Conservation (phyloP, 37 sponge, comb jelly and placozoan genomes). For the Chondrilla cf. caribensis region DNA sequence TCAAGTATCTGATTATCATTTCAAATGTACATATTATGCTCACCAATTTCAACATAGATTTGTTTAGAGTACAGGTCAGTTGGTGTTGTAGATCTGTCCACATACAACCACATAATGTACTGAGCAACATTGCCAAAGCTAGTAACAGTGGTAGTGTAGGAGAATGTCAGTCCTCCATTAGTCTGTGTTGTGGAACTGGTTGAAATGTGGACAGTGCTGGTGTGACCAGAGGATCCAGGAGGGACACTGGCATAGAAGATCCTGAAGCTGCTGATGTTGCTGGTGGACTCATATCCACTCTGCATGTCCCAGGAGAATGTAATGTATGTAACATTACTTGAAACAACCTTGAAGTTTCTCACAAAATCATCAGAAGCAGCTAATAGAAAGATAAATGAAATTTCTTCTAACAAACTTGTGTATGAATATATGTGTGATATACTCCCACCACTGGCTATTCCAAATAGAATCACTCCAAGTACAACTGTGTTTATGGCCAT, state of each 20-base stretch:
- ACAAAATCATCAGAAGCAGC: background rate
- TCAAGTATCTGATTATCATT: no score
- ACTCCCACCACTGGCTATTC: no score
- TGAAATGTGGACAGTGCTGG: background rate
- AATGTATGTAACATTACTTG: background rate
- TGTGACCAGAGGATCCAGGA: background rate
- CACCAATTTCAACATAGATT: conserved; percentile 16
- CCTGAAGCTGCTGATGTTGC: background rate
- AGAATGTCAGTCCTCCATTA: background rate
- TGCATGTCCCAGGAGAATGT: conserved; percentile 21
- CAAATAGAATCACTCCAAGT: no score
- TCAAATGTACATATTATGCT: no score
- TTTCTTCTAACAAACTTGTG: no score
- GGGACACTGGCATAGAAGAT: background rate
- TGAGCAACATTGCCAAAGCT: background rate
- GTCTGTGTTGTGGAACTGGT: background rate
- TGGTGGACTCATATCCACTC: background rate
- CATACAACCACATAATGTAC: background rate
- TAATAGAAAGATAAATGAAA: no score
- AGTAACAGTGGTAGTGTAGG: background rate
- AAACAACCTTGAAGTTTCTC: background rate
- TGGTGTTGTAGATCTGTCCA: background rate
- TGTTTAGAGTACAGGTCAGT: background rate
- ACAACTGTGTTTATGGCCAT: no score
- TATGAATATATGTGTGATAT: no score